Evolutionary conservation across 2,888 invertebrate species (phyloP), one percentile per base, ranked within the genome.

Genomic region (Poecilus cupreus): DNA sequence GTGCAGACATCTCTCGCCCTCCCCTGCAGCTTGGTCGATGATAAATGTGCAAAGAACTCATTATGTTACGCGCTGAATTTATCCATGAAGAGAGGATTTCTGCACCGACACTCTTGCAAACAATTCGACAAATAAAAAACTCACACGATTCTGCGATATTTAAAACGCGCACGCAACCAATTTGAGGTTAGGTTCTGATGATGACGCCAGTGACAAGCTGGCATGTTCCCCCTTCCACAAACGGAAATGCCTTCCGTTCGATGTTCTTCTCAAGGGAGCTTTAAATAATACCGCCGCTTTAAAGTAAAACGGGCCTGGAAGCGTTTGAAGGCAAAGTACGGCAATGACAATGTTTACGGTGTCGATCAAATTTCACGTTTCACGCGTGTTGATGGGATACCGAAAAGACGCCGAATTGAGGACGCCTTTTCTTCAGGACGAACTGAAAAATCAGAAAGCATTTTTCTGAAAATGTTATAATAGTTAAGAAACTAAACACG

Each of bases 11-110:
- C 43, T 2, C 13, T 43, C 43, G 3, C 10, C 43, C 43, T n/a
- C 8, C 3, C 60, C 4, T 2, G 10, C 11, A 43, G 26, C 1
- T 20, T 54, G 54, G 60, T 24, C 24, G 60, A 60, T 60, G 60
- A 60, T 60, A 60, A 60, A 60, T 60, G 60, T 60, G 60, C 60
- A 60, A 60, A 54, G 60, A 24, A 60, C 8, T 60, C 60, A 60
- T 60, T 60, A 60, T 60, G 2, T 32, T 5, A 8, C 5, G 8
- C 32, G 32, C 6, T 6, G 32, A 32, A 32, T 32, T 32, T 32
- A 32, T 32, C 32, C 32, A 3, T 32, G 6, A 1, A 32, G 32
- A 32, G 32, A 32, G 32, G 26, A 26, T 26, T 26, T 26, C 26
- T 26, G n/a, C n/a, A n/a, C n/a, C n/a, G n/a, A n/a, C n/a, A n/a